phyloP scores from a whole-genome alignment of 2,888 invertebrate genomes.

The Acanthosepion esculentum region DNA sequence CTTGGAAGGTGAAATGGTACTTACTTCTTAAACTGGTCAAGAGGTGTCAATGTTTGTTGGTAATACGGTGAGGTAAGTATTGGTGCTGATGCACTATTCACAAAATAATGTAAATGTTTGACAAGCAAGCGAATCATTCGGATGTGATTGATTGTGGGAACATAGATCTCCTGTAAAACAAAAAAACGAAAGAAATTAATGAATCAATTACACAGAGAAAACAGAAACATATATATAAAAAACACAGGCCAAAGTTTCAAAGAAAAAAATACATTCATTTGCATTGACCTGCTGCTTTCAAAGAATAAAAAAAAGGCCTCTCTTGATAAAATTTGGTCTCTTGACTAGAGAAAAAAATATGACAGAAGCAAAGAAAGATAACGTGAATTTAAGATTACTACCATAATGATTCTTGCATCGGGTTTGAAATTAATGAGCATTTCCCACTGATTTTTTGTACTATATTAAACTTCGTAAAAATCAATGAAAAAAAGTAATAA shows the following conservation, averaged over 20 bases:
- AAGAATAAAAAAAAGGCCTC: background rate
- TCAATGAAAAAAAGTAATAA: background rate
- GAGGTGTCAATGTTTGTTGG: conserved; percentile 78
- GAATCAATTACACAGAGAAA: too few relatives aligned
- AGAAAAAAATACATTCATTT: too few relatives aligned
- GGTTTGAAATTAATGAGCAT: too few relatives aligned
- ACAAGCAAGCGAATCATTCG: conserved; percentile 88
- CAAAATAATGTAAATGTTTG: conserved; percentile 92
- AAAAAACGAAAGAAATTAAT: conserved; percentile 40
- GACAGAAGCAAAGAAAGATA: too few relatives aligned
- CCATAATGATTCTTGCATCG: too few relatives aligned
- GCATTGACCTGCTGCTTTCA: background rate
- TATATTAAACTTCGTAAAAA: too few relatives aligned
- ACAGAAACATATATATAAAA: too few relatives aligned
- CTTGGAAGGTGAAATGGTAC: background rate
- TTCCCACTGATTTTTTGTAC: too few relatives aligned
- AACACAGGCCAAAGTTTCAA: too few relatives aligned
- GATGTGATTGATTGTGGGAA: conserved; percentile 85
- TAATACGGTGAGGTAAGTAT: conserved; percentile 76
- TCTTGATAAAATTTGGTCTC: background rate
- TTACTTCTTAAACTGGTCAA: conserved; percentile 84
- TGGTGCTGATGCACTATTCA: conserved; percentile 81
- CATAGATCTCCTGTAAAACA: conserved; percentile 71
- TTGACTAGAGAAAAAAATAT: background rate
- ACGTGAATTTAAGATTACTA: too few relatives aligned